These are phyloP conservation scores for Anticlea derivata DNA, from an alignment of 2,888 invertebrate species.

Conservation along the genomic window DNA sequence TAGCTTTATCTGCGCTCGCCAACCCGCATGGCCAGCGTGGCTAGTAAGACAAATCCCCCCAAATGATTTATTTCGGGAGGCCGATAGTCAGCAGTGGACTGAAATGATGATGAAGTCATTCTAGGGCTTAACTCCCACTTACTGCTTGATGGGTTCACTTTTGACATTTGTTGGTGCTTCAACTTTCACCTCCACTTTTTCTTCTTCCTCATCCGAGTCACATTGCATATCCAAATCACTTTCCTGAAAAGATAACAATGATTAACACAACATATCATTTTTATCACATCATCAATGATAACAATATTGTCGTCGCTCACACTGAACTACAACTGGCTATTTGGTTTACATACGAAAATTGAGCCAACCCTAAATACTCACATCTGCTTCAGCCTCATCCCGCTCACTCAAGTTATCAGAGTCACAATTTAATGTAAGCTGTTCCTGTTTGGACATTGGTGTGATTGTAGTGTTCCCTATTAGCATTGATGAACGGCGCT, in stretches of 20 bases:
- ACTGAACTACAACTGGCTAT: too few species aligned
- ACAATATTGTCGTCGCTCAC: too few species aligned
- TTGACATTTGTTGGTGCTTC: constrained; percentile 49
- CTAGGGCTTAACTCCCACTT: constrained; percentile 49
- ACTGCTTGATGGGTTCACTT: constrained; percentile 87
- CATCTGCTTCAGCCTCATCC: constrained; percentile 92
- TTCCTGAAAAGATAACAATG: constrained; percentile 57
- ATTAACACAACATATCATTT: too few species aligned
- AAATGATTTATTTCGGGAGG: too few species aligned
- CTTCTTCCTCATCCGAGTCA: constrained; percentile 75
- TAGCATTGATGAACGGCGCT: constrained; percentile 83
- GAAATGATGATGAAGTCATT: too few species aligned
- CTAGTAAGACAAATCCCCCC: too few species aligned
- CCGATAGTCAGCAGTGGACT: too few species aligned
- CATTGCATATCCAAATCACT: constrained; percentile 82
- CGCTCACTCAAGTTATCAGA: constrained; percentile 89
- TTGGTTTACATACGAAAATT: too few species aligned
- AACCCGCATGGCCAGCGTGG: too few species aligned
- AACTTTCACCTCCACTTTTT: constrained; percentile 68
- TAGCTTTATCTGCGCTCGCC: too few species aligned
- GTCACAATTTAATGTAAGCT: constrained; percentile 85
- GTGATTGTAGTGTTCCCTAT: constrained; percentile 88
- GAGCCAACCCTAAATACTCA: constrained; percentile 35
- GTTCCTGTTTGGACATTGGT: constrained; percentile 76
- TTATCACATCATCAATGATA: too few species aligned